Conservation (phyloP, 2,888 invertebrate species). For the Tinea trinotella region DNA sequence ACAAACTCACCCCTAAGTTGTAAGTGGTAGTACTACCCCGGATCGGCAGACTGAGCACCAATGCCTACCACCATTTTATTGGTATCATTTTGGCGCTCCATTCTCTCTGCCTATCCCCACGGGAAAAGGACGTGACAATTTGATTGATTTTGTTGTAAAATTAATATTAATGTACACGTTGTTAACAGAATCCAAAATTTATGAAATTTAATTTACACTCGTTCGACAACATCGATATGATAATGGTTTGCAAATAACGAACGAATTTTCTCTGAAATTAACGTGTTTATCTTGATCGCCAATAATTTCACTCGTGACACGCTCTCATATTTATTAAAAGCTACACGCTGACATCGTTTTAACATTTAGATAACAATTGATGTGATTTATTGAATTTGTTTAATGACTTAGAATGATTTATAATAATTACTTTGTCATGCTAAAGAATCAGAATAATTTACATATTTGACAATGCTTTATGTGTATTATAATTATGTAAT, state of each 20-base stretch:
- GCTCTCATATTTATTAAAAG: neutral
- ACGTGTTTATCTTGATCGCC: conserved; percentile 13
- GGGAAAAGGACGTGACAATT: too few relatives aligned
- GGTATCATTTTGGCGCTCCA: too few relatives aligned
- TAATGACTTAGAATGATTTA: neutral
- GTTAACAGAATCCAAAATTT: neutral
- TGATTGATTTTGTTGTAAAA: too few relatives aligned
- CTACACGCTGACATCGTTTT: conserved; percentile 1
- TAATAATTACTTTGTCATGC: too few relatives aligned
- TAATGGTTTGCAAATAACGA: conserved; percentile 11
- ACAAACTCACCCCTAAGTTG: too few relatives aligned
- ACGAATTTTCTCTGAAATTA: conserved; percentile 10
- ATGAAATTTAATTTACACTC: neutral
- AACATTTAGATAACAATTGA: conserved; percentile 2
- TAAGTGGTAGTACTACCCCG: too few relatives aligned
- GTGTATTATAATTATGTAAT: too few relatives aligned
- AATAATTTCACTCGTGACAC: conserved; percentile 3
- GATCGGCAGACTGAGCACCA: too few relatives aligned
- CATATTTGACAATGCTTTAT: too few relatives aligned
- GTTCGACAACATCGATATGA: neutral
- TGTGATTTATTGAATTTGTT: neutral
- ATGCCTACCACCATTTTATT: too few relatives aligned
- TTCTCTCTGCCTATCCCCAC: too few relatives aligned
- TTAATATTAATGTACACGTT: neutral
- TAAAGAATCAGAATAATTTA: too few relatives aligned